Base-by-base conservation (phyloP, 1,140 invertebrate genomes). In the Pissodes strobi region DNA sequence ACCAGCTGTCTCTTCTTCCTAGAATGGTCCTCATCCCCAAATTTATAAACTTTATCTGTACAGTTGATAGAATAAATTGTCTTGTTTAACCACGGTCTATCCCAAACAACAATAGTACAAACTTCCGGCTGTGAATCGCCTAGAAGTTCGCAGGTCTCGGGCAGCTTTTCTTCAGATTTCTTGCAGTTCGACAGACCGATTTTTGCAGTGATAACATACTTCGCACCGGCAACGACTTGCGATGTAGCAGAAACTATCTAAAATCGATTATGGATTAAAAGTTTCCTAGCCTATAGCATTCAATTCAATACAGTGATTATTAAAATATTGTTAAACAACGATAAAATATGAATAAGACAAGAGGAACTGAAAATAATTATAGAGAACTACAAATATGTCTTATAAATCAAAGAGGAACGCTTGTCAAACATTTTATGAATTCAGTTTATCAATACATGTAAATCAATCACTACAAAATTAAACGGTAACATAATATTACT, bases 41-140 rank as follows among this genome's bases (percentile, higher is more conserved):
- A 61, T 13, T 55, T 34, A 27, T 52, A 37, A 4, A 13, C 41
- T 8, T 58, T 51, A 15, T 64, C 45, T 27, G 38, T 43, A 61
- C 66, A 72, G n/a, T 51, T 68, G 18, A 72, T 56, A 3, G 45
- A 65, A 23, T 64, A 66, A 58, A 56, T 21, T 21, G 63, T 55
- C 23, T 23, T 60, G 6, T 66, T 60, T 34, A 84, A 3, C 88
- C 87, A 89, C 1, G 86, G 79, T 60, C 82, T 79, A 27, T 87
- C 85, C 82, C 82, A 87, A 30, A 87, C 74, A 2, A 76, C 76
- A 38, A 74, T 64, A 4, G 67, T 57, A 56, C 71, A 72, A 19
- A 45, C 43, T 22, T 53, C 71, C 13, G 78, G 78, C 48, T 55
- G 43, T 72, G 62, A 0, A 66, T 69, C 21, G 75, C 76, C 27